These are phyloP conservation scores for Protonibea diacanthus DNA, from an alignment of 2,797 vertebrate species.

Conservation along the genomic window DNA sequence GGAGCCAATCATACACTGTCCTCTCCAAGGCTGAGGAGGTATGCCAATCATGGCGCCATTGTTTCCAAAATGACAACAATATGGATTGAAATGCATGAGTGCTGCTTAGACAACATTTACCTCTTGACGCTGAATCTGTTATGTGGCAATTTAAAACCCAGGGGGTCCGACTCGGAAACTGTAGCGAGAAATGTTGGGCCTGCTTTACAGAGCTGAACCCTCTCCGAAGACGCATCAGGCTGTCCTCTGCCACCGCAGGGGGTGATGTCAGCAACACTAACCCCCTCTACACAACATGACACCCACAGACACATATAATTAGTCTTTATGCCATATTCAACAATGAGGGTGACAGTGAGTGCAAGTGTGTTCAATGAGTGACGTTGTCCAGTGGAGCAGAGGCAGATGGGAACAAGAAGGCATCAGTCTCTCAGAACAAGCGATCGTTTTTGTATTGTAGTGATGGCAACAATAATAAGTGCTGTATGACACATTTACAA, in stretches of 20 bases:
- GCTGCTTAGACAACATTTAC: conserved; percentile 74
- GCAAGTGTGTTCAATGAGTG: conserved; percentile 30
- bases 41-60: conserved; percentile 75
- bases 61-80: conserved; percentile 75
- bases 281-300: conserved; percentile 32
- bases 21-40: conserved; percentile 63
- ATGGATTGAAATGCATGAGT: conserved; percentile 73
- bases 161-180: conserved; percentile 70
- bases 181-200: conserved; percentile 46
- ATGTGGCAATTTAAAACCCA: conserved; percentile 74
- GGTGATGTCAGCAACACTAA: conserved; percentile 48
- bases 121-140: conserved; percentile 64
- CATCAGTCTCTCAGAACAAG: neutral
- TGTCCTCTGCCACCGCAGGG: conserved; percentile 60
- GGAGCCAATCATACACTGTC: conserved; percentile 50
- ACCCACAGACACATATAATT: conserved; percentile 67
- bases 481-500: neutral
- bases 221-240: conserved; percentile 47
- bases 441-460: neutral
- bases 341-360: conserved; percentile 47
- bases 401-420: conserved; percentile 31
- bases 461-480: neutral
- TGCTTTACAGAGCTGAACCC: conserved; percentile 42
- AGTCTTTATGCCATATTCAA: conserved; percentile 61
- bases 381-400: conserved; percentile 24